Conservation (phyloP, 2,797 vertebrate genomes). For the Rhinogobio ventralis region DNA sequence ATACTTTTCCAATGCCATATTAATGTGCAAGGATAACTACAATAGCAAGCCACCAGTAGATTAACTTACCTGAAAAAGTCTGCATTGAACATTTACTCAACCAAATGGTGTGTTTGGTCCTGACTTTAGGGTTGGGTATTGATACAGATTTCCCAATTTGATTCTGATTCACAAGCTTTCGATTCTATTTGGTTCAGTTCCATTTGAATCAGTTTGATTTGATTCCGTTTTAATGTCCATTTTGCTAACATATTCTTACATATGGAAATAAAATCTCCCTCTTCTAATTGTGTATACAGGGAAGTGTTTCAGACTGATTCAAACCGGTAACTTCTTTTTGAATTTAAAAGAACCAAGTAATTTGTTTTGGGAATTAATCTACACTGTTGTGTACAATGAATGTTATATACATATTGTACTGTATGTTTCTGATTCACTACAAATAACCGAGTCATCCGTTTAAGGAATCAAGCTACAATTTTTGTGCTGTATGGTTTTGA, state of each 20-base stretch:
- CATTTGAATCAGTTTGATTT: background rate
- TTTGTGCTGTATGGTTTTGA: background rate
- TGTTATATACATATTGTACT: background rate
- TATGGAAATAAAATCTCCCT: background rate
- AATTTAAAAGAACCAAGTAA: background rate
- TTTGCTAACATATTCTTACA: background rate
- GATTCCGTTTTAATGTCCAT: background rate
- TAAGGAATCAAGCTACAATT: background rate
- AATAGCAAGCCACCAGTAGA: background rate
- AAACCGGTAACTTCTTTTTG: background rate
- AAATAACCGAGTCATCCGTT: background rate
- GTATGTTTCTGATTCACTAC: background rate
- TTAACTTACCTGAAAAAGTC: background rate
- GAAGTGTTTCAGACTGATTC: slow-evolving; percentile 1
- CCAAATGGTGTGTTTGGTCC: background rate
- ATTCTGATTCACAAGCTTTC: background rate
- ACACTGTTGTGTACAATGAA: background rate
- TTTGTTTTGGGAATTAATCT: background rate
- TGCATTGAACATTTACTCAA: background rate
- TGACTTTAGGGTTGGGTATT: background rate
- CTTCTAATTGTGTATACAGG: background rate
- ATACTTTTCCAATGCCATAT: background rate
- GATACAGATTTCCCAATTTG: background rate
- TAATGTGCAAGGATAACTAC: background rate
- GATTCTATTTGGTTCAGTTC: background rate